Base-by-base conservation (phyloP, 2,888 invertebrate species). In the Busseola fusca region DNA sequence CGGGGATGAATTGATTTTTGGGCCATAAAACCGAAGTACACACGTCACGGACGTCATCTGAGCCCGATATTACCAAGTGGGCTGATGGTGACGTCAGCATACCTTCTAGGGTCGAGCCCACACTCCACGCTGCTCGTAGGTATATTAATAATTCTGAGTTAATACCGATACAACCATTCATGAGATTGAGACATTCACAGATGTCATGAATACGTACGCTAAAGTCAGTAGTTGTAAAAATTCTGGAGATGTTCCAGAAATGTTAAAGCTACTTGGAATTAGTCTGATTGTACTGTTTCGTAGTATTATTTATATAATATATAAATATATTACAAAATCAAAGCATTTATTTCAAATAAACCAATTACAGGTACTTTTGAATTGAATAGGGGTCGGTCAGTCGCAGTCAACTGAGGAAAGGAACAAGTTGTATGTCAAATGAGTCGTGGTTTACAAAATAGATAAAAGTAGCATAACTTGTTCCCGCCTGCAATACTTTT, bases 61-160 rank as follows among this genome's bases (percentile, higher is more conserved):
- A 67, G 72, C 58, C 71, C 60, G 69, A 69, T 75, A 79, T 78
- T 75, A 78, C 76, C 80, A 81, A 78, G 82, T 78, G 84, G 78
- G 81, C 75, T 82, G 70, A 72, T 69, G 76, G 66, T 91, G 91
- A 92, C 92, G 92, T 90, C 91, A 91, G 50, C 90, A 71, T 69
- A 67, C 89, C 92, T 83, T 91, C 82, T 88, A 87, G 76, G 87
- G 89, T 72, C 81, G 78, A 69, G 87, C 92, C 92, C 91, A 91
- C 92, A 91, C 89, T 71, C 72, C 78, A 84, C 80, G 74, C 63
- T 67, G 77, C 78, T 78, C 78, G 68, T 73, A 84, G 81, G 76
- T 81, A 78, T 78, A 73, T 80, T 77, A 80, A 81, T 81, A 81
- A 76, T 73, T 69, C 69, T 67, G 57, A 78, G 72, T 73, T 81